These are phyloP conservation scores for Eilema sororculum DNA, from an alignment of 2,888 invertebrate species.

Conservation along the genomic window DNA sequence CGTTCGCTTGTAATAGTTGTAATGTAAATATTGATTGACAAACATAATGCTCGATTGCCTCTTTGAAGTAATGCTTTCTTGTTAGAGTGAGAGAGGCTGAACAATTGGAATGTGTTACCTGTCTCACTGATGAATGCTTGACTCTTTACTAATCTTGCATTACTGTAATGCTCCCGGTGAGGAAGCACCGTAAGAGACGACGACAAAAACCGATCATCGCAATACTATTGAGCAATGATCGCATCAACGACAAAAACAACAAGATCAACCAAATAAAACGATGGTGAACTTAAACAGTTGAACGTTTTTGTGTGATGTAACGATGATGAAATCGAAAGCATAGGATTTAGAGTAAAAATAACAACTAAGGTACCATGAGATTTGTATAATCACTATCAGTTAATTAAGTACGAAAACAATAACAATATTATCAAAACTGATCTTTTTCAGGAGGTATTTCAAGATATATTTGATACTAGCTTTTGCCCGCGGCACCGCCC, in stretches of 20 bases:
- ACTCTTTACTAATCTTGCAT: not conserved
- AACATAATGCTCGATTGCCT: too few species aligned
- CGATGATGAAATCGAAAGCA: constrained; percentile 64
- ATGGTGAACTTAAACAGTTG: constrained; percentile 49
- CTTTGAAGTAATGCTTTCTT: too few species aligned
- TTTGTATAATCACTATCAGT: constrained; percentile 43
- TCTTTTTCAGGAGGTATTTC: not conserved
- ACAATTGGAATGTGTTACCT: too few species aligned
- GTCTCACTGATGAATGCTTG: too few species aligned
- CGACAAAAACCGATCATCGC: constrained; percentile 24
- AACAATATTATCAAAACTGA: not conserved
- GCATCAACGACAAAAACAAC: constrained; percentile 26
- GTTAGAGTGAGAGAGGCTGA: too few species aligned
- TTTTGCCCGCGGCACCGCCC: too few species aligned
- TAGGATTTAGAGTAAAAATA: constrained; percentile 49
- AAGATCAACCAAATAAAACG: constrained; percentile 34
- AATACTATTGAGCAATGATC: constrained; percentile 42
- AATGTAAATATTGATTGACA: too few species aligned
- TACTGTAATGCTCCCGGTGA: not conserved
- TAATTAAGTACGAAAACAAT: constrained; percentile 28
- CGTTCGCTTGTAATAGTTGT: too few species aligned
- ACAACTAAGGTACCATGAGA: constrained; percentile 45
- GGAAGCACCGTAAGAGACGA: not conserved
- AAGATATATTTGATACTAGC: too few species aligned
- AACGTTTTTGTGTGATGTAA: constrained; percentile 64